Evolutionary conservation across 1,140 invertebrate species (phyloP), one percentile per base, ranked within the genome.

Genomic region (Portunus trituberculatus): DNA sequence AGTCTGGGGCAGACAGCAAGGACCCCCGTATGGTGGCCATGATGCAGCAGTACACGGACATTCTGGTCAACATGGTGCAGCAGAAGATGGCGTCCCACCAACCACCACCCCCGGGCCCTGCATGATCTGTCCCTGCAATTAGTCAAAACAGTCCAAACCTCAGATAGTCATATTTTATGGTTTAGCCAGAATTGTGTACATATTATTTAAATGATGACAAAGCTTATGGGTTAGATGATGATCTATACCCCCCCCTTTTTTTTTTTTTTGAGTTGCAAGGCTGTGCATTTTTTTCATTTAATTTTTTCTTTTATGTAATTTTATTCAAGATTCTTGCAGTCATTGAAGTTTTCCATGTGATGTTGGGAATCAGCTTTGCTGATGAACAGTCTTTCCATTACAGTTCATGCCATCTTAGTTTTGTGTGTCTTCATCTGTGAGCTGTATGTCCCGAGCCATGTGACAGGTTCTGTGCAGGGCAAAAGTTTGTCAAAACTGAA

Each of bases 41-140:
- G 97, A 97, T 98, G 97, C 97, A 98, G 96, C 98, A 98, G 95
- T 98, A 98, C 96, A 98, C 97, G 2, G 98, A 98, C 95, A 97
- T 98, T 96, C 96, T 98, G 7, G 96, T 98, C 14, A 97, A 96
- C 91, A 97, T 98, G 97, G 97, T 98, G 96, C 97, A 98, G 96
- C 97, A 98, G 96, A 97, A 97, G 96, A 98, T 98, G 97, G 97
- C 95, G 46, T 95, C 95, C 39, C 95, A 95, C 31, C 96, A 96
- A 82, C 96, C 96, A 20, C 96, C 96, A 16, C 39, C 39, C 39
- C 95, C 95, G 32, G 95, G 95, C n/a, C 96, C 96, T 48, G 93
- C 96, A 83, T 96, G 91, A 96, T 91, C 45, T 82, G 39, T 93
- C 29, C 31, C 31, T 88, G 31, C 28, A 4, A 31, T 89, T 52